A percentile compares a stretch with the other conserved stretches of the same genome.
Evolutionary conservation across 2,888 invertebrate genomes (phyloP).

Genomic region (Mesorhabditis belari): DNA sequence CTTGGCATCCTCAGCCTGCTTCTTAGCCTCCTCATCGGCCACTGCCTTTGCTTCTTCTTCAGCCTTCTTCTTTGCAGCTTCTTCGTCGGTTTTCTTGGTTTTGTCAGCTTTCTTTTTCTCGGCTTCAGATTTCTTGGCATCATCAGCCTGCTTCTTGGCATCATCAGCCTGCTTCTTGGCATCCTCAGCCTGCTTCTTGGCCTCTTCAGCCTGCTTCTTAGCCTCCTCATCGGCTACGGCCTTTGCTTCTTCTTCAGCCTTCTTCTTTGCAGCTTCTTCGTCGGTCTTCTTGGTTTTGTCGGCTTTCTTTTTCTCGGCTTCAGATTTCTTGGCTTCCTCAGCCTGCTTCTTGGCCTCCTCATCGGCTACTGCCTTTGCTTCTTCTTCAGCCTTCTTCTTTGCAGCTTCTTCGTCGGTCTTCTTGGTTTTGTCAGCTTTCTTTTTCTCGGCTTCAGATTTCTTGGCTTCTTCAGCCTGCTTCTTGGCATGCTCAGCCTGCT

Average conservation of each 20-base stretch:
- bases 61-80: not conserved
- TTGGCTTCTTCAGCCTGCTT: too few species aligned
- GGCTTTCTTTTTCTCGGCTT: conserved; percentile 1
- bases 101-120: conserved; percentile 10
- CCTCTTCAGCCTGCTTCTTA: conserved; percentile 3
- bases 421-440: not conserved
- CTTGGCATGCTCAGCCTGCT: too few species aligned
- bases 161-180: not conserved
- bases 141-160: not conserved
- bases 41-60: not conserved
- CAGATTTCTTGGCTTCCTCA: not conserved
- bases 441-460: not conserved
- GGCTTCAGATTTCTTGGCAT: conserved; percentile 8
- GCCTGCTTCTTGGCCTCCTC: too few species aligned
- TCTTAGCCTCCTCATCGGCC: too few species aligned
- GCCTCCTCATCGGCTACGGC: not conserved
- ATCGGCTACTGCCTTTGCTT: too few species aligned
- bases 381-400: too few species aligned
- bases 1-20: too few species aligned
- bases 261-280: conserved; percentile 8
- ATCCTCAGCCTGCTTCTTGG: conserved; percentile 1
- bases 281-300: conserved; percentile 3
- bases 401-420: not conserved
- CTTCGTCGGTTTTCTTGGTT: conserved; percentile 6
- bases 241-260: conserved; percentile 1